Conservation (phyloP, 1,140 invertebrate genomes). For the Pseudomyrmex sp. region DNA sequence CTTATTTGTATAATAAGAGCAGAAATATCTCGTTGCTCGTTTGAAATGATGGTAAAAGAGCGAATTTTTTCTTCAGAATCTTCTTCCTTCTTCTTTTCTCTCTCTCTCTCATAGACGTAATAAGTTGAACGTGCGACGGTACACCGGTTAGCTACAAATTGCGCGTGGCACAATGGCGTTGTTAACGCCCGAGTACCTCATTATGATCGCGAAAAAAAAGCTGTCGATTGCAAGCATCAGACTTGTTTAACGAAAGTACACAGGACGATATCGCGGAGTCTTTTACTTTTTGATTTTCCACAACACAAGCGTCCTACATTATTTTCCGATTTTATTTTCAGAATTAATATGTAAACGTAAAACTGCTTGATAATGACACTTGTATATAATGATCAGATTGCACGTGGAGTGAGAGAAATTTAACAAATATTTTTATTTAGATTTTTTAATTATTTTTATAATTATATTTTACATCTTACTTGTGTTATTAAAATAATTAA, state of each 20-base stretch:
- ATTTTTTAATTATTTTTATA: too few relatives aligned
- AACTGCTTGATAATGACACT: conserved; percentile 1
- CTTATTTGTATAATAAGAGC: conserved; percentile 16
- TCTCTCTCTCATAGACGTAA: conserved; percentile 56
- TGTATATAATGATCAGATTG: conserved; percentile 2
- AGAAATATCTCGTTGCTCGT: conserved; percentile 25
- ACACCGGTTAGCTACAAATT: conserved; percentile 66
- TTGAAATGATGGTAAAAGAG: not conserved
- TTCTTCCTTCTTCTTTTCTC: not conserved
- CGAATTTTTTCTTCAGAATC: conserved; percentile 14
- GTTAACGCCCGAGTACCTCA: conserved; percentile 65
- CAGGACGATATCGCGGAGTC: conserved; percentile 47
- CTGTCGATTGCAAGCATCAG: conserved; percentile 65
- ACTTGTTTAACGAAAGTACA: conserved; percentile 51
- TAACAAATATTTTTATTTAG: not conserved
- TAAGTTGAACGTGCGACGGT: conserved; percentile 54
- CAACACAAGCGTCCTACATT: not conserved
- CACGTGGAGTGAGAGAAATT: not conserved
- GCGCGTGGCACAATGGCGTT: conserved; percentile 65
- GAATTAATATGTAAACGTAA: not conserved
- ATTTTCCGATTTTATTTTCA: conserved; percentile 21
- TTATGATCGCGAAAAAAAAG: conserved; percentile 69
- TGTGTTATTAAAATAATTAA: conserved; percentile 3
- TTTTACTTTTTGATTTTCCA: conserved; percentile 37
- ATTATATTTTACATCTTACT: conserved; percentile 10